Conservation (phyloP, 2,797 vertebrate genomes). For the Melanotaenia boesemani region DNA sequence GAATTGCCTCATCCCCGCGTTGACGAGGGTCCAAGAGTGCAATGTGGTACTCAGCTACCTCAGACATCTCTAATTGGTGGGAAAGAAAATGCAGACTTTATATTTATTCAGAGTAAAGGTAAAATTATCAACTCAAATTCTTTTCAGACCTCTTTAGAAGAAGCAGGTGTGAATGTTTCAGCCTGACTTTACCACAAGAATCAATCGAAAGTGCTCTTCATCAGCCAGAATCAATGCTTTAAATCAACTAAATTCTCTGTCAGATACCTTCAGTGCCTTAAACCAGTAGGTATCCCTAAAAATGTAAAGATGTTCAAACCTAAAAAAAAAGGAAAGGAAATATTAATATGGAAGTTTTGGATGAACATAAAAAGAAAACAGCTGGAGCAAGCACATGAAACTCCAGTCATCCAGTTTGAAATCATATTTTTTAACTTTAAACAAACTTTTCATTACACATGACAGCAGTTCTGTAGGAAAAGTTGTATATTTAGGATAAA, state of each 20-base stretch:
- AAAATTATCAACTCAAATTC: conserved; percentile 31
- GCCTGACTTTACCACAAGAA: background rate
- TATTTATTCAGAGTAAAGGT: conserved; percentile 14
- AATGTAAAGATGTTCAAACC: background rate
- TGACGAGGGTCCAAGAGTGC: conserved; percentile 77
- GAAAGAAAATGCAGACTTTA: conserved; percentile 40
- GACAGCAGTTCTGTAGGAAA: background rate
- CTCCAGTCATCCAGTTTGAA: background rate
- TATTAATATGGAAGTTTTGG: background rate
- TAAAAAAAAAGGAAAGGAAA: background rate
- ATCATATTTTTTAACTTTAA: background rate
- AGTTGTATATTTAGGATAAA: no score
- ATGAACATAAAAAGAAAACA: background rate
- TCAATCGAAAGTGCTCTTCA: background rate
- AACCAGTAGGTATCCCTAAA: background rate
- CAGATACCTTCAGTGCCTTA: background rate
- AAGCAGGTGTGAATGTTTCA: conserved; percentile 7
- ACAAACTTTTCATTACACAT: background rate
- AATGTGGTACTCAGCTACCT: conserved; percentile 62
- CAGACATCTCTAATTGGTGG: conserved; percentile 68
- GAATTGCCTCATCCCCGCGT: conserved; percentile 68
- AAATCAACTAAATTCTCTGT: background rate
- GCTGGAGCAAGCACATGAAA: background rate
- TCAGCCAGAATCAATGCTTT: background rate
- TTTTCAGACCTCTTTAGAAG: background rate